A percentile compares a stretch with the other conserved stretches of the same genome.
Conservation (phyloP, 2,888 invertebrate species). For the Oxycera nigricornis region DNA sequence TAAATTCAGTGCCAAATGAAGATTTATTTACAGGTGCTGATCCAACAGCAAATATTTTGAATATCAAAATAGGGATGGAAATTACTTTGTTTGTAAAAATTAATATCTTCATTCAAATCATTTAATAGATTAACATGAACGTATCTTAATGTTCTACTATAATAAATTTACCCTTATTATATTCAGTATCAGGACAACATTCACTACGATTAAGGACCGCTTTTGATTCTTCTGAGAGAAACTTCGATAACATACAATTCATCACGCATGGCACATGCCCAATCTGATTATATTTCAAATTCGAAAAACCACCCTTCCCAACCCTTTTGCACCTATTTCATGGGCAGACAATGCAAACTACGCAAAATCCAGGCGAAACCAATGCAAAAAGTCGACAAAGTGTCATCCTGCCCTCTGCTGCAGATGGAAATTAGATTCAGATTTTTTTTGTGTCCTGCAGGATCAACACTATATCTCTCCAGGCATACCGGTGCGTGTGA, state of each 20-base stretch:
- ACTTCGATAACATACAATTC: constrained; percentile 1
- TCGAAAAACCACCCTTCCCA: background rate
- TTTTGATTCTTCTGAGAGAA: background rate
- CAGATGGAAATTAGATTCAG: constrained; percentile 37
- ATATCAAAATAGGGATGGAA: too few relatives aligned
- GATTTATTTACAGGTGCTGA: too few relatives aligned
- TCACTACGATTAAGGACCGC: too few relatives aligned
- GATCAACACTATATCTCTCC: constrained; percentile 5
- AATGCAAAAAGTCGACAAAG: constrained; percentile 28
- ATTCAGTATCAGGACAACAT: too few relatives aligned
- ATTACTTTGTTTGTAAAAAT: too few relatives aligned
- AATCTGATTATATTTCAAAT: constrained; percentile 24
- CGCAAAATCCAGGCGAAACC: background rate
- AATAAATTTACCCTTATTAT: too few relatives aligned
- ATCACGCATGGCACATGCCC: constrained; percentile 32
- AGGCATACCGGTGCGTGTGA: constrained; percentile 36
- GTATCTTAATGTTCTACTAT: too few relatives aligned
- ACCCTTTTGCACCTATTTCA: constrained; percentile 9
- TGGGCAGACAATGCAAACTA: background rate
- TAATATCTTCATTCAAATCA: too few relatives aligned
- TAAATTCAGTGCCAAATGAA: too few relatives aligned
- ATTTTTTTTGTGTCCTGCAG: background rate
- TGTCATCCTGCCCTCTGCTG: constrained; percentile 10
- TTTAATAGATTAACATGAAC: too few relatives aligned
- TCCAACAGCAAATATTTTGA: too few relatives aligned